Base-by-base conservation (phyloP, 2,888 invertebrate species). In the Gortyna flavago region DNA sequence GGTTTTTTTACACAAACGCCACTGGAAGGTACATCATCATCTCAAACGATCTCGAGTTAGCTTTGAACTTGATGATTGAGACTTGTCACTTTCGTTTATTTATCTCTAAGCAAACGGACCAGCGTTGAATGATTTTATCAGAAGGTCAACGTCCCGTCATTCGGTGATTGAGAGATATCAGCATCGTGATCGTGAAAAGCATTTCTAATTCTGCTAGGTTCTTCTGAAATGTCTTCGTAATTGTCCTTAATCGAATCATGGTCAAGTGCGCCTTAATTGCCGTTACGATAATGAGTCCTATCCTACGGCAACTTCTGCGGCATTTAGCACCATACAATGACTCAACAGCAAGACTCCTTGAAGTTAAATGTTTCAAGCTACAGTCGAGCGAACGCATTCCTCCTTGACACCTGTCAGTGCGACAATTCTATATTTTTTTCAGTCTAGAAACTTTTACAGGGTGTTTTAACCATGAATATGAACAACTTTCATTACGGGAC, bases 121-220 rank as follows among this genome's bases (percentile, higher is more conserved):
- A 75, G 3, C 9, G 32, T 48, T 48, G 25, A 75, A 48, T 29
- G 44, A 48, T 66, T 32, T 25, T 41, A 79, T 77, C 44, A 7
- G 13, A 57, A 13, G 71, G 38, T 61, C 25, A 79, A 68, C 25
- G 57, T 25, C 29, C 25, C 16, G 3, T 38, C 41, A 54, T 78
- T 65, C 54, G 18, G 44, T 54, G 54, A 54, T 78, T 54, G 44
- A 66, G 21, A 70, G 29, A 16, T 72, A 51, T 48, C 44, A 72
- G 41, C 18, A 25, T 29, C 18, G 2, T 54, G 29, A 72, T 68
- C 9, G n/a, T n/a, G 18, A 38, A 8, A 44, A 44, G 32, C 35
- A 32, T 62, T 44, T 44, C 25, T 25, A 44, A 38, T 57, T 32
- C 16, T 25, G 32, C 32, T 32, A 72, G 21, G 5, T 41, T 72